Evolutionary conservation across 2,888 invertebrate species (phyloP), one percentile per base, ranked within the genome.

Genomic region (Myopa tessellatipennis): DNA sequence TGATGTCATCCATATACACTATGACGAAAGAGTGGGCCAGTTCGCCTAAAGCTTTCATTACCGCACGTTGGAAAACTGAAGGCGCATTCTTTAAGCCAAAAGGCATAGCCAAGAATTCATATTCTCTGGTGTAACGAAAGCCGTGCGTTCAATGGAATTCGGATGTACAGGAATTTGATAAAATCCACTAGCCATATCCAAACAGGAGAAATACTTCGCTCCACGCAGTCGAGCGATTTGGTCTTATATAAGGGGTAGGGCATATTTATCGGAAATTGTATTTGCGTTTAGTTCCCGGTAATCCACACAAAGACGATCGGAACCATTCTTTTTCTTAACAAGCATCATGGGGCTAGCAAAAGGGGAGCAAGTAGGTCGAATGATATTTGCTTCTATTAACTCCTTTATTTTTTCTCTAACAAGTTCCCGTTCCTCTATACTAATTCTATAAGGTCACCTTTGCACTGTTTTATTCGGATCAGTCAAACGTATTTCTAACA

Each of bases 1-100:
- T 45, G 10, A 81, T 77, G 52, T 78, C 79, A 74, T 79, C 81
- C 72, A 81, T 77, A 75, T 81, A 79, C 38, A 79, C 65, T 36
- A 65, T 36, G 14, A 38, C 65, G 36, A 34, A 65, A 16, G 65
- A 34, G 34, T 78, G 52, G 12, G 70, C 78, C 26, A 80, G 63
- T 14, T 79, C 76, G 40, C 74, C 75, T 16, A 80, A 61, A 52
- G 77, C 78, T 14, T 70, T 69, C 16, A 70, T 67, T 18, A 76
- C 61, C n/a, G 50, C 63, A n/a, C 76, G 36, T 34, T 76, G 69
- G 38, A 76, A 80, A 60, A 76, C n/a, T 6, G 78, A 63, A 14
- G 71, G 58, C n/a, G 79, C 77, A 74, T 79, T 77, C 55, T 60
- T 68, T 4, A 79, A 52, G 4, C 73, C 78, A 63, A 77, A 78